These are phyloP conservation scores for Phataginus tricuspis DNA, from an alignment of 2,797 vertebrate species.

Conservation along the genomic window DNA sequence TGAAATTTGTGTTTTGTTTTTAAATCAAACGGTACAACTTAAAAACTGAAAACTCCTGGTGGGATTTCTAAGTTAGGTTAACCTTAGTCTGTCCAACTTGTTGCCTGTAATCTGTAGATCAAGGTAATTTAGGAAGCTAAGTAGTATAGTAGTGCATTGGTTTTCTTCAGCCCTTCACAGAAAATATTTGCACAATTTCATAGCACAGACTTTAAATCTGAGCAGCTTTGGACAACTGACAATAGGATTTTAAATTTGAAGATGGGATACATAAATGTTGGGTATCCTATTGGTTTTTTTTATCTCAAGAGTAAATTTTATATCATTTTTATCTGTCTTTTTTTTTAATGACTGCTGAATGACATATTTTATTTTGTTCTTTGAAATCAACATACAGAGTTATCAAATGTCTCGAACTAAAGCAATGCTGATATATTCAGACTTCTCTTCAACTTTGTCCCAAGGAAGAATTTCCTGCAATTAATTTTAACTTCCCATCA, in stretches of 20 bases:
- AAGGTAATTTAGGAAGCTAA: not conserved
- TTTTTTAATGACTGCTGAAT: constrained; percentile 21
- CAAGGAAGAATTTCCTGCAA: not conserved
- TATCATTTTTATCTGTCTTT: not conserved
- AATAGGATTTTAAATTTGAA: constrained; percentile 53
- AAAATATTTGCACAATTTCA: not conserved
- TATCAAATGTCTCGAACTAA: not conserved
- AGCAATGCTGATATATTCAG: not conserved
- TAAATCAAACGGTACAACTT: constrained; percentile 50
- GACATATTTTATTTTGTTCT: constrained; percentile 36
- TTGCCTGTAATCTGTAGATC: constrained; percentile 39
- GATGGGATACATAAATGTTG: not conserved
- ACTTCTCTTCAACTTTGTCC: constrained; percentile 41
- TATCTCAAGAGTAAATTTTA: not conserved
- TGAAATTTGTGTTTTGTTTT: constrained; percentile 65
- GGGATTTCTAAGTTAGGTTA: constrained; percentile 49
- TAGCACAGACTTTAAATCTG: constrained; percentile 41
- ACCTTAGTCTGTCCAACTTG: constrained; percentile 21
- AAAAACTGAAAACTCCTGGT: constrained; percentile 53
- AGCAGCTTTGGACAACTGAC: constrained; percentile 44
- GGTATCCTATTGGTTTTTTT: constrained; percentile 25
- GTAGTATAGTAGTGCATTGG: not conserved
- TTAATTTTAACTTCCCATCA: constrained; percentile 28
- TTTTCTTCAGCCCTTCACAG: constrained; percentile 30
- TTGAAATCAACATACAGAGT: constrained; percentile 35